Percentiles rank a stretch among this genome's conserved stretches.
phyloP scores from a whole-genome alignment of 2,797 vertebrate species.

The Muscicapa comitata region DNA sequence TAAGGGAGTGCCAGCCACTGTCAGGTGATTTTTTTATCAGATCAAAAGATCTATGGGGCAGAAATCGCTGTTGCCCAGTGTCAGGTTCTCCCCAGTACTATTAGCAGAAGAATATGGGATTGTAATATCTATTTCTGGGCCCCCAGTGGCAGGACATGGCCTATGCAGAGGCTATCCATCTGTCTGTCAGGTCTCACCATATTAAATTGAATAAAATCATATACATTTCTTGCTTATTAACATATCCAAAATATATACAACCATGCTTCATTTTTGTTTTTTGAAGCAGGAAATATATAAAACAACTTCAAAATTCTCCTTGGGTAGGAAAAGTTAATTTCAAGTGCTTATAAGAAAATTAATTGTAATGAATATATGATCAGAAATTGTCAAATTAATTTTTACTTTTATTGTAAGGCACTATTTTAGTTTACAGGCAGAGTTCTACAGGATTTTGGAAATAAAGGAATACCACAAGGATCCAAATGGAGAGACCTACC shows the following conservation, averaged over 20 bases:
- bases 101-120: neutral
- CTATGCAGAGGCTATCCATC: rapidly evolving
- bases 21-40: neutral
- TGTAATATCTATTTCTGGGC: neutral
- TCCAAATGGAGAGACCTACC: neutral
- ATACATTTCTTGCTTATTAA: neutral
- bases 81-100: neutral
- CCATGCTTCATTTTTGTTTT: neutral
- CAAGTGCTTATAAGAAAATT: neutral
- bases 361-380: neutral
- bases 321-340: neutral
- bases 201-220: neutral
- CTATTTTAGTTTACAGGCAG: neutral
- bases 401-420: neutral
- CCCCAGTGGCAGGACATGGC: rapidly evolving
- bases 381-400: neutral
- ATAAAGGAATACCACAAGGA: neutral
- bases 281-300: neutral
- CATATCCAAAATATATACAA: neutral
- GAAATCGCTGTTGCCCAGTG: neutral
- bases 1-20: neutral
- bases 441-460: neutral
- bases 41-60: neutral
- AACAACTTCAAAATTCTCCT: neutral
- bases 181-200: neutral